Evolutionary conservation across 2,797 vertebrate species (phyloP).

Genomic region (Buceros bicornis): DNA sequence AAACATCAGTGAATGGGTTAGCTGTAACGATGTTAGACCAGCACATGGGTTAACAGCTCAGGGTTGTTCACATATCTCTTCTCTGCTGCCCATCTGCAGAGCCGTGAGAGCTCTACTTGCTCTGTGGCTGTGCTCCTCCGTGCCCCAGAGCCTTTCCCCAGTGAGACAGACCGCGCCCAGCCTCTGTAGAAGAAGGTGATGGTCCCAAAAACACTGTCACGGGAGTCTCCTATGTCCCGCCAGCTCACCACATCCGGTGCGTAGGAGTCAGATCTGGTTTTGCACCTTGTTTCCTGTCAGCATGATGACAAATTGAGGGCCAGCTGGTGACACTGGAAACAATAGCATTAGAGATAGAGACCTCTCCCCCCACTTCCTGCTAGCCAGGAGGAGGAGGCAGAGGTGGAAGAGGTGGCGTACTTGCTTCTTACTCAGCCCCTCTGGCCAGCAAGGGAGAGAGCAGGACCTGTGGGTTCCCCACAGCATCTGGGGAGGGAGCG

Average conservation of each 20-base stretch:
- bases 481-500: neutral
- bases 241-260: neutral
- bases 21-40: accelerated
- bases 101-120: neutral
- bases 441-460: neutral
- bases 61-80: neutral
- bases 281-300: slow-evolving; percentile 56
- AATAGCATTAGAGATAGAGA: slow-evolving; percentile 43
- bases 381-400: neutral
- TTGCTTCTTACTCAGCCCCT: neutral
- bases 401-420: neutral
- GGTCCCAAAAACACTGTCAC: neutral
- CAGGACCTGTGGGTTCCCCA: accelerated
- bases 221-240: accelerated
- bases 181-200: neutral
- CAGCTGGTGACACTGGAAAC: slow-evolving; percentile 46
- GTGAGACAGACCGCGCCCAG: neutral
- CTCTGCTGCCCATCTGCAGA: neutral
- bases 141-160: neutral
- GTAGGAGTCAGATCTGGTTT: slow-evolving; percentile 5
- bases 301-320: neutral
- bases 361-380: slow-evolving; percentile 44
- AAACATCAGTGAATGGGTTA: neutral
- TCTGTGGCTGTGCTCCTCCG: neutral
- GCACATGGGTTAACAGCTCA: neutral